These are phyloP conservation scores for Megalops atlanticus DNA, from an alignment of 2,113 vertebrate genomes.

Conservation along the genomic window DNA sequence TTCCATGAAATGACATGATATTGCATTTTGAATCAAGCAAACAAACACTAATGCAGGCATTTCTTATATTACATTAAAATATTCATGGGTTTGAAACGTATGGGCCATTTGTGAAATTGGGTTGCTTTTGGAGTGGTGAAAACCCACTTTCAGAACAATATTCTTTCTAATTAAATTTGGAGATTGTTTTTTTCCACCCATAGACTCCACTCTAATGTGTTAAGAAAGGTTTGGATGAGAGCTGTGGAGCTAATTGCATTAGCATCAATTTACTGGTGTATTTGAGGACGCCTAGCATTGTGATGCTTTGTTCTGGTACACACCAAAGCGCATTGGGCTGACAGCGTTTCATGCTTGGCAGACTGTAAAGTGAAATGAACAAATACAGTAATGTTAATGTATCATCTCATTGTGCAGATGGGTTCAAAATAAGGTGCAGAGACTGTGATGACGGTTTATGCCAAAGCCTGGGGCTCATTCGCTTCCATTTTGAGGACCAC, in stretches of 20 bases:
- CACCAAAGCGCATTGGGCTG: not conserved
- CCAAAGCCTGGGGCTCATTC: conserved; percentile 12
- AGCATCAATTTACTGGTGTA: not conserved
- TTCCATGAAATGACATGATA: not conserved
- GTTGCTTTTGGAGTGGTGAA: not conserved
- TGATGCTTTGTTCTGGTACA: not conserved
- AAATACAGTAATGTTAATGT: not conserved
- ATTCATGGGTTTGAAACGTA: not conserved
- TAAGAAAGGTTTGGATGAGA: not conserved
- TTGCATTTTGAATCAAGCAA: not conserved
- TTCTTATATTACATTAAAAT: not conserved
- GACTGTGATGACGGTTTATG: conserved; percentile 26
- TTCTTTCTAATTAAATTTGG: not conserved
- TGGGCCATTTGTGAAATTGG: not conserved
- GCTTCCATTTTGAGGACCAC: conserved; percentile 27
- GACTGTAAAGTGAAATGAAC: not conserved
- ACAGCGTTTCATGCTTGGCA: not conserved
- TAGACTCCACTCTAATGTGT: not conserved
- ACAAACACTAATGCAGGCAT: not conserved
- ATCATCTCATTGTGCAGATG: not conserved
- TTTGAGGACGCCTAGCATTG: not conserved
- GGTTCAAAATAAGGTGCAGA: not conserved
- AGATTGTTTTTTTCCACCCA: not conserved
- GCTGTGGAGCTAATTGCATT: not conserved
- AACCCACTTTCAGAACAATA: no score